Evolutionary conservation across 92 coral and sea anemone genomes (phyloP).

Genomic region (Pocillopora grandis): DNA sequence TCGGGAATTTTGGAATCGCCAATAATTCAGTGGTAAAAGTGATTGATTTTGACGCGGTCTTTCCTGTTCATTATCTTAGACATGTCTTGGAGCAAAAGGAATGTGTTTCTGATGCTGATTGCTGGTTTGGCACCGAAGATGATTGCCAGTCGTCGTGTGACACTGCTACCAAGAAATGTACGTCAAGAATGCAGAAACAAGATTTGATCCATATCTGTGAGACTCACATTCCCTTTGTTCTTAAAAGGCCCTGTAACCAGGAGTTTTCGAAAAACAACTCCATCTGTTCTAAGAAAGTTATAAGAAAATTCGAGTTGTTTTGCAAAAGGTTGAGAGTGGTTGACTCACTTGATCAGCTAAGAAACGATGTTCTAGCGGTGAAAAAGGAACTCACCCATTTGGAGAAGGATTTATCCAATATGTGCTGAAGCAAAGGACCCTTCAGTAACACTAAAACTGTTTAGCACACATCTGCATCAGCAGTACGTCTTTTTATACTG

Average conservation of each 20-base stretch:
- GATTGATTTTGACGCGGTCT: conserved; percentile 59
- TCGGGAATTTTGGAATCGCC: conserved; percentile 79
- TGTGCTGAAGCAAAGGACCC: too few species aligned
- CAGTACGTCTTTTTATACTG: too few species aligned
- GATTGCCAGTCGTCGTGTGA: conserved; percentile 67
- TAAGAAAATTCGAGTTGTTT: conserved; percentile 17
- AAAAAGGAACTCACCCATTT: conserved; percentile 27
- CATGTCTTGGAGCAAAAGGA: conserved; percentile 25
- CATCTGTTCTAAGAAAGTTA: conserved; percentile 27
- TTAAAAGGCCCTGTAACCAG: background rate
- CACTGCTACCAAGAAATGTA: conserved; percentile 51
- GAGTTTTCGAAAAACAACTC: background rate
- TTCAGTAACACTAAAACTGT: too few species aligned
- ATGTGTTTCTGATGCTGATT: conserved; percentile 54
- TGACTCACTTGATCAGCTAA: conserved; percentile 15
- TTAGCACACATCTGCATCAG: too few species aligned
- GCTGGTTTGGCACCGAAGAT: conserved; percentile 41
- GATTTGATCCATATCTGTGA: conserved; percentile 62
- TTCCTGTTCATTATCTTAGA: conserved; percentile 36
- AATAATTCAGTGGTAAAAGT: conserved; percentile 54
- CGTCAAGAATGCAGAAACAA: conserved; percentile 26
- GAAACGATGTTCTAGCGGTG: conserved; percentile 1
- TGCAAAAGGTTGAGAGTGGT: conserved; percentile 20
- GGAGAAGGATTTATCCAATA: background rate
- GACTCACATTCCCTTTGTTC: conserved; percentile 25